A percentile compares a stretch with the other conserved stretches of the same genome.
These are phyloP conservation scores for Drosophila rellima DNA, from an alignment of 2,888 invertebrate species.

Conservation along the genomic window DNA sequence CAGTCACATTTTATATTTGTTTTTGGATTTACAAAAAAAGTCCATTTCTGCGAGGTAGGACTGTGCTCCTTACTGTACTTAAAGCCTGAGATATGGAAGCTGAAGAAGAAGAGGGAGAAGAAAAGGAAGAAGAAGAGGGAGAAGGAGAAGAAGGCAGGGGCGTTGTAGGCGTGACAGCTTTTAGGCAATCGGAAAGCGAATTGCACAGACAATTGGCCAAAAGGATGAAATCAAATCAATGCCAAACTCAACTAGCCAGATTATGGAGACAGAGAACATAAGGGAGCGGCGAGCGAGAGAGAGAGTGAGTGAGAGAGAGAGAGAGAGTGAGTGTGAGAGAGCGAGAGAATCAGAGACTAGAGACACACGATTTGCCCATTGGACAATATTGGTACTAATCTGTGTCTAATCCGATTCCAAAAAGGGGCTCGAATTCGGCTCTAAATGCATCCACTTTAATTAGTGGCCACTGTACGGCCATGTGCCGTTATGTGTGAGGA, in stretches of 20 bases:
- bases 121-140: too few relatives aligned
- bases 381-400: constrained; percentile 46
- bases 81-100: too few relatives aligned
- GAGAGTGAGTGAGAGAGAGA: background rate
- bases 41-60: background rate
- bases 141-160: background rate
- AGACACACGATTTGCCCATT: constrained; percentile 17
- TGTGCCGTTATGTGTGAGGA: constrained; percentile 36
- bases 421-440: constrained; percentile 11
- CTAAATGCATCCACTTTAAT: constrained; percentile 39
- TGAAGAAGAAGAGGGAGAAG: too few relatives aligned
- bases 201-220: constrained; percentile 59
- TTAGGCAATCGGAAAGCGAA: constrained; percentile 1
- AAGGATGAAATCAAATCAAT: constrained; percentile 69
- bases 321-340: background rate
- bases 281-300: background rate
- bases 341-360: background rate
- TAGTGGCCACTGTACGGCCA: constrained; percentile 28
- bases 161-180: constrained; percentile 1
- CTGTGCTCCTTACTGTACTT: background rate
- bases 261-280: background rate
- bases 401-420: constrained; percentile 34
- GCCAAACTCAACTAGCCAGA: constrained; percentile 37
- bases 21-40: background rate
- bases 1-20: too few relatives aligned